Percentiles rank a stretch among this genome's conserved stretches.
phyloP scores from a whole-genome alignment of 64 coral and sea anemone species.

The Catalaphyllia jardinei region DNA sequence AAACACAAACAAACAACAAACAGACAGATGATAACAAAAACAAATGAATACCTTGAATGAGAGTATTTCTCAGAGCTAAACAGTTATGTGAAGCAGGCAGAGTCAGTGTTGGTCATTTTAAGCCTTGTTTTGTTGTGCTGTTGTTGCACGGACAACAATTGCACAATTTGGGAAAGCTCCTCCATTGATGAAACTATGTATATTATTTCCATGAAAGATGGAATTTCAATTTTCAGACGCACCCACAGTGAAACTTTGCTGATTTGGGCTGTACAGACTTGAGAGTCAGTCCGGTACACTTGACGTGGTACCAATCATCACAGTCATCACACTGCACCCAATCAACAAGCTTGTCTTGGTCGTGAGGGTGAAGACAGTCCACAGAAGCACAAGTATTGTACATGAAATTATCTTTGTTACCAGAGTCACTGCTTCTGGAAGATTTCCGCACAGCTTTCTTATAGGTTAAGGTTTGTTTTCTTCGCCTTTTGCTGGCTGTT shows the following conservation, averaged over 20 bases:
- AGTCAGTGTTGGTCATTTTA: too few species aligned
- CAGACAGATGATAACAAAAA: too few species aligned
- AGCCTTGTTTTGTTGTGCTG: too few species aligned
- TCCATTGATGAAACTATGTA: too few species aligned
- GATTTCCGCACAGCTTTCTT: slow-evolving; percentile 2
- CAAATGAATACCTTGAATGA: too few species aligned
- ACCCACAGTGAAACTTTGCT: slow-evolving; percentile 89
- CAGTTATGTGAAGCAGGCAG: too few species aligned
- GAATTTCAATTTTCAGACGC: slow-evolving; percentile 19
- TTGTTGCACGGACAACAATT: too few species aligned
- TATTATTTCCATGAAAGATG: neutral
- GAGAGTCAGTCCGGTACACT: slow-evolving; percentile 77
- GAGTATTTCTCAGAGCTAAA: too few species aligned
- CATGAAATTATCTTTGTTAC: neutral
- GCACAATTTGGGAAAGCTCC: too few species aligned
- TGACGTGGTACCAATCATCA: slow-evolving; percentile 89
- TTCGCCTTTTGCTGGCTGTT: slow-evolving; percentile 37
- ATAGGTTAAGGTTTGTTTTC: neutral
- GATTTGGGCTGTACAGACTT: slow-evolving; percentile 50
- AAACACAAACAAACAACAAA: too few species aligned
- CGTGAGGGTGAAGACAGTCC: slow-evolving; percentile 74
- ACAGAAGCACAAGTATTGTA: slow-evolving; percentile 50
- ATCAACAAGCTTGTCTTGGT: slow-evolving; percentile 59
- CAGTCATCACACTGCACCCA: slow-evolving; percentile 99
- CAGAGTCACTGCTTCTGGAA: neutral